phyloP scores from a whole-genome alignment of 2,797 vertebrate species.

The Hoplostethus mediterraneus region DNA sequence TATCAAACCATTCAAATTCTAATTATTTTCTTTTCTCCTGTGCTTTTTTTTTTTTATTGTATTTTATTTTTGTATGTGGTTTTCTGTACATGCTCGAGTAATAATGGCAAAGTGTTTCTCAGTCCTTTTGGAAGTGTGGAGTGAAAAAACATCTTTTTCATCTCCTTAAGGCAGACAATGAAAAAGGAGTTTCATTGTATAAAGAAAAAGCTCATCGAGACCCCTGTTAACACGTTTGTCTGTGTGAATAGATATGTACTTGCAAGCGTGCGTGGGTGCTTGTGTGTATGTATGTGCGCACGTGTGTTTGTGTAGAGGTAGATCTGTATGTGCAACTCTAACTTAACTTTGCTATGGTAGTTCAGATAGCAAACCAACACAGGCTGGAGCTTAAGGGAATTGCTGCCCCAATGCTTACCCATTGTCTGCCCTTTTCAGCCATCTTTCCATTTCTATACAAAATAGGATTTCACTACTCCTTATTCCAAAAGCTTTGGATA shows the following conservation, averaged over 20 bases:
- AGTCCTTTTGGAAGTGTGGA: constrained; percentile 63
- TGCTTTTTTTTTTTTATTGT: constrained; percentile 63
- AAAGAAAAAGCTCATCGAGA: constrained; percentile 37
- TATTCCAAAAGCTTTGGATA: constrained; percentile 55
- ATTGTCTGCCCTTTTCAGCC: constrained; percentile 22
- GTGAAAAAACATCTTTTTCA: constrained; percentile 49
- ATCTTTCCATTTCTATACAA: constrained; percentile 47
- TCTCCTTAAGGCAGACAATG: constrained; percentile 49
- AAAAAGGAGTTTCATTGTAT: constrained; percentile 24
- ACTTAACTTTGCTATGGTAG: constrained; percentile 50
- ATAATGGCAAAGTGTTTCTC: constrained; percentile 62
- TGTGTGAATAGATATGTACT: constrained; percentile 56
- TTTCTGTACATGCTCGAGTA: constrained; percentile 76
- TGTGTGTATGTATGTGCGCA: constrained; percentile 52
- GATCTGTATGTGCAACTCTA: constrained; percentile 60
- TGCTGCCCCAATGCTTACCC: constrained; percentile 33
- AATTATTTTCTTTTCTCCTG: constrained; percentile 59
- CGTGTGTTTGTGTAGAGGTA: constrained; percentile 56
- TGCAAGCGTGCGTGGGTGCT: constrained; percentile 55
- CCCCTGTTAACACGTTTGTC: constrained; percentile 64
- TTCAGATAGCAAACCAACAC: constrained; percentile 42
- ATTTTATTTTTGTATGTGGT: constrained; percentile 73
- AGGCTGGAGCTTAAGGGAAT: constrained; percentile 59
- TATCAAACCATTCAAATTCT: constrained; percentile 80
- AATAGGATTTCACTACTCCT: constrained; percentile 58